Percentiles rank a stretch among this genome's conserved stretches.
Evolutionary conservation across 1,140 invertebrate genomes (phyloP).

Genomic region (Drosophila kikkawai): DNA sequence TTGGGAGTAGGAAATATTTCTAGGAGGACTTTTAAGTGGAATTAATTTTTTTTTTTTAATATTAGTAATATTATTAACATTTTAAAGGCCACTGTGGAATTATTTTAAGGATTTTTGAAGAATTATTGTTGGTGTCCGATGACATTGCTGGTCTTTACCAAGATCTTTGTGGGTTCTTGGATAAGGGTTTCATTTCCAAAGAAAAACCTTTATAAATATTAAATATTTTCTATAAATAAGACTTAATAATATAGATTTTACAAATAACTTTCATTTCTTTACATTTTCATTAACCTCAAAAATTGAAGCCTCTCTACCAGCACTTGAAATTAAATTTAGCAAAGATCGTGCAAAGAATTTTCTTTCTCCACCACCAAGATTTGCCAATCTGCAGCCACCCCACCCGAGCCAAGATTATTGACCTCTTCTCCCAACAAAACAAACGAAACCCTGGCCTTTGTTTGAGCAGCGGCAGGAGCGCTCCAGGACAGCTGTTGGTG

Average conservation of each 20-base stretch:
- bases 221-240: neutral
- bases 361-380: neutral
- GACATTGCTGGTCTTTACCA: too few species aligned
- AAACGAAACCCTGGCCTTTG: slow-evolving; percentile 49
- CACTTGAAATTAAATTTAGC: slow-evolving; percentile 11
- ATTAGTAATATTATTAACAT: neutral
- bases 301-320: too few species aligned
- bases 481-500: slow-evolving; percentile 36
- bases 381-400: slow-evolving; percentile 52
- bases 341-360: slow-evolving; percentile 9
- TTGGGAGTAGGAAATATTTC: neutral
- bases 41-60: neutral
- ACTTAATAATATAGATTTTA: neutral
- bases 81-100: neutral
- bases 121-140: too few species aligned
- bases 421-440: slow-evolving; percentile 63
- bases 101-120: neutral
- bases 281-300: neutral
- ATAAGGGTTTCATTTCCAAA: too few species aligned
- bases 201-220: too few species aligned
- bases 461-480: slow-evolving; percentile 17
- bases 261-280: neutral
- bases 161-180: too few species aligned
- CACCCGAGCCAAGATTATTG: slow-evolving; percentile 65
- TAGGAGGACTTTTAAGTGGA: neutral